Conservation (phyloP, 2,888 invertebrate species). For the Drosophila birchii region DNA sequence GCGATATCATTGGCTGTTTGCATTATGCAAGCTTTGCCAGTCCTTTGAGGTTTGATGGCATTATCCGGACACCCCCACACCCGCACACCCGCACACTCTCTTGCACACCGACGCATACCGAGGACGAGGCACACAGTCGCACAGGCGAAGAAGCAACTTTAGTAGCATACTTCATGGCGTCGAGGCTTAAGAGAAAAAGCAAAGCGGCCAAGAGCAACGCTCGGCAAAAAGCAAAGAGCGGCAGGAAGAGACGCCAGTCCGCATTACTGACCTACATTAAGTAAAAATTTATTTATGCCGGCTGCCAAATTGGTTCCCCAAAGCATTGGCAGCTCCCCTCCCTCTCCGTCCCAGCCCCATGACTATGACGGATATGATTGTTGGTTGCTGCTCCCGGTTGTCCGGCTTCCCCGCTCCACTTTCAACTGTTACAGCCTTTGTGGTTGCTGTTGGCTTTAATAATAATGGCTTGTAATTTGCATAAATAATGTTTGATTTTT, state of each 20-base stretch:
- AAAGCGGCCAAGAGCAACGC: neutral
- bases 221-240: neutral
- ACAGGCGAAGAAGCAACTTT: slow-evolving; percentile 38
- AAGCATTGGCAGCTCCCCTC: slow-evolving; percentile 51
- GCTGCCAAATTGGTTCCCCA: slow-evolving; percentile 77
- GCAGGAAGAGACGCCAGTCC: slow-evolving; percentile 23
- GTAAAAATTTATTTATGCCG: slow-evolving; percentile 78
- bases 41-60: slow-evolving; percentile 28
- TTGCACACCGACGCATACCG: neutral
- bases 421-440: slow-evolving; percentile 29
- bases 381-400: slow-evolving; percentile 28
- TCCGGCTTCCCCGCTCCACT: neutral
- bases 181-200: slow-evolving; percentile 53
- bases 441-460: slow-evolving; percentile 67
- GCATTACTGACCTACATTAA: slow-evolving; percentile 80
- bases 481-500: slow-evolving; percentile 76
- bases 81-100: neutral
- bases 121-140: neutral
- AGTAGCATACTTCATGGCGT: slow-evolving; percentile 32
- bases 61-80: slow-evolving; percentile 18
- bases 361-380: slow-evolving; percentile 72
- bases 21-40: slow-evolving; percentile 34
- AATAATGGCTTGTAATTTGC: slow-evolving; percentile 78
- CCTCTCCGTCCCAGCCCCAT: slow-evolving; percentile 12
- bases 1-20: slow-evolving; percentile 42